Evolutionary conservation across 37 sponge, comb jelly and placozoan species (phyloP).

Genomic region (Geodia barretti): DNA sequence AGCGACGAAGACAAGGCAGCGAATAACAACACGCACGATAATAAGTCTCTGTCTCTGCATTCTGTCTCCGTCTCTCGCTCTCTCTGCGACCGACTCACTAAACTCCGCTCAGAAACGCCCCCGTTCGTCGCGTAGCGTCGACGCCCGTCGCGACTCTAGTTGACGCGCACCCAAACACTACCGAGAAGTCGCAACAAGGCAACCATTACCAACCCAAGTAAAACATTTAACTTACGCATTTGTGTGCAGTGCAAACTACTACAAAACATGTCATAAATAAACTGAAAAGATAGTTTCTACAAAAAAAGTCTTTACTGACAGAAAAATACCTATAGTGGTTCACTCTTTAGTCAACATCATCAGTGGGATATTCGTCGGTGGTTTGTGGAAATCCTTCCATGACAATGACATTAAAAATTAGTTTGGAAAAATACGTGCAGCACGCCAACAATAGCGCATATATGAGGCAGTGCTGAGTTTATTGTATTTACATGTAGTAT

Average conservation of each 20-base stretch:
- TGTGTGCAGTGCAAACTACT: too few species aligned
- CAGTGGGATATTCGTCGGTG: too few species aligned
- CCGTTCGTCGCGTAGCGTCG: too few species aligned
- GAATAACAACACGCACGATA: neutral
- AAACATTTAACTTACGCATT: neutral
- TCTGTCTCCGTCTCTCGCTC: too few species aligned
- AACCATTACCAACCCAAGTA: slow-evolving; percentile 89
- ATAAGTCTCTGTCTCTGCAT: neutral
- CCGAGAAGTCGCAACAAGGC: slow-evolving; percentile 57
- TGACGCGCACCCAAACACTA: neutral
- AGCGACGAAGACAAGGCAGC: neutral
- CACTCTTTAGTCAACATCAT: too few species aligned
- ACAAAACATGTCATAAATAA: too few species aligned
- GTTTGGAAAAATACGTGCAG: neutral
- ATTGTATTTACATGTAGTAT: neutral
- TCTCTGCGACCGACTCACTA: too few species aligned
- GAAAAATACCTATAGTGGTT: too few species aligned
- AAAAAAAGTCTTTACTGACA: too few species aligned
- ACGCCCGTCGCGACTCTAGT: neutral
- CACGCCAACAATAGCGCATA: neutral
- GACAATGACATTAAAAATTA: neutral
- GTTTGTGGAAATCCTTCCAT: too few species aligned
- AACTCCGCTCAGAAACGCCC: too few species aligned
- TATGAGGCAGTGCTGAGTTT: neutral
- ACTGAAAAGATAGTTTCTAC: too few species aligned